These are phyloP conservation scores for Tryphoninae sp. DNA, from an alignment of 2,888 invertebrate species.

Conservation along the genomic window DNA sequence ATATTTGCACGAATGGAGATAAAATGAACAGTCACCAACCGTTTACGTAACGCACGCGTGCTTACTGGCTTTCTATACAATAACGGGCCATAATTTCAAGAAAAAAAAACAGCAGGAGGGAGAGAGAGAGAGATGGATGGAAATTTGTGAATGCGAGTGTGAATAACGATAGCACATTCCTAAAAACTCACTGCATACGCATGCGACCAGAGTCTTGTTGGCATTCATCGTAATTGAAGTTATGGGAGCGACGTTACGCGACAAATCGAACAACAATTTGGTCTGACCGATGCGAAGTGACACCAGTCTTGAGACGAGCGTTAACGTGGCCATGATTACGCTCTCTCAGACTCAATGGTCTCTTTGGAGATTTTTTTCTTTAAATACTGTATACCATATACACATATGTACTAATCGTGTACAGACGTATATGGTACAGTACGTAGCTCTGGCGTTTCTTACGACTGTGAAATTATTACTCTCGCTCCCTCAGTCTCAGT, in stretches of 20 bases:
- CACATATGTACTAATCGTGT: slow-evolving; percentile 1
- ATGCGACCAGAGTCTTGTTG: slow-evolving; percentile 70
- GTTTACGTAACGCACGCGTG: slow-evolving; percentile 57
- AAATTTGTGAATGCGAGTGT: neutral
- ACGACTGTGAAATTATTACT: neutral
- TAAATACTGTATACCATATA: slow-evolving; percentile 33
- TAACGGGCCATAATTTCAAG: neutral
- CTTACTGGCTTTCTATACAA: neutral
- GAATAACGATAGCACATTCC: neutral
- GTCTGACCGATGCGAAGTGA: slow-evolving; percentile 70
- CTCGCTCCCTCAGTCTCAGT: neutral
- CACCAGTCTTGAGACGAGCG: slow-evolving; percentile 73
- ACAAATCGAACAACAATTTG: slow-evolving; percentile 70
- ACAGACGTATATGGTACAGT: slow-evolving; percentile 9
- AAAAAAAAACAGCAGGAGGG: neutral
- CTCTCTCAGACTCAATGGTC: slow-evolving; percentile 57
- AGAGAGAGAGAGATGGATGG: neutral
- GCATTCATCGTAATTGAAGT: slow-evolving; percentile 56
- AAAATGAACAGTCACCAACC: neutral
- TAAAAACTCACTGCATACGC: slow-evolving; percentile 76
- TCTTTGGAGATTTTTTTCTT: slow-evolving; percentile 11
- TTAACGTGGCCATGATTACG: slow-evolving; percentile 77
- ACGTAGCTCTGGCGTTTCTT: neutral
- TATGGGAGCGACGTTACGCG: slow-evolving; percentile 61
- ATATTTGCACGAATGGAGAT: too few relatives aligned